Evolutionary conservation across 2,113 vertebrate genomes (phyloP).

Genomic region (Mirza zaza): DNA sequence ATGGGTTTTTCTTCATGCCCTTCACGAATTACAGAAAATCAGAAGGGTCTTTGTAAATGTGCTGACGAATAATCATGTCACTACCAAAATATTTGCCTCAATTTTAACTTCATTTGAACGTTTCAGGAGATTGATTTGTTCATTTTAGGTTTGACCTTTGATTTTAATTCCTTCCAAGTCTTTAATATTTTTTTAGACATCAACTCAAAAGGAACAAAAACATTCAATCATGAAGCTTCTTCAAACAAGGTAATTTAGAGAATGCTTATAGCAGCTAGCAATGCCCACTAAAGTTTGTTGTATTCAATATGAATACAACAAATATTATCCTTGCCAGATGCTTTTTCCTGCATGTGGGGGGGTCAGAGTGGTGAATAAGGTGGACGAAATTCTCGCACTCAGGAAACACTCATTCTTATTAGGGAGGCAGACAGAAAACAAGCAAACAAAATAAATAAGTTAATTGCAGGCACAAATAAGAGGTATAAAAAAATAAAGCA

Average conservation of each 20-base stretch:
- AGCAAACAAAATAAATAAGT: background rate
- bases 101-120: background rate
- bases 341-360: background rate
- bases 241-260: background rate
- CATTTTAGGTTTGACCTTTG: background rate
- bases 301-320: too few species aligned
- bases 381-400: background rate
- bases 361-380: background rate
- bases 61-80: background rate
- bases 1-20: background rate
- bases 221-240: background rate
- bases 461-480: background rate
- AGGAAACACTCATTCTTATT: background rate
- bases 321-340: background rate
- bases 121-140: background rate
- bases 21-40: background rate
- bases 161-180: background rate
- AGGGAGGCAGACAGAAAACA: background rate
- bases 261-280: too few species aligned
- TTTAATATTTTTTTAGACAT: conserved; percentile 1
- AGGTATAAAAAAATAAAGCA: background rate
- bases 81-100: background rate
- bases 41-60: background rate
- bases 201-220: background rate
- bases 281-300: background rate